Percentiles rank a stretch among this genome's conserved stretches.
Conservation (phyloP, 2,113 vertebrate species). For the Antigone vipio region DNA sequence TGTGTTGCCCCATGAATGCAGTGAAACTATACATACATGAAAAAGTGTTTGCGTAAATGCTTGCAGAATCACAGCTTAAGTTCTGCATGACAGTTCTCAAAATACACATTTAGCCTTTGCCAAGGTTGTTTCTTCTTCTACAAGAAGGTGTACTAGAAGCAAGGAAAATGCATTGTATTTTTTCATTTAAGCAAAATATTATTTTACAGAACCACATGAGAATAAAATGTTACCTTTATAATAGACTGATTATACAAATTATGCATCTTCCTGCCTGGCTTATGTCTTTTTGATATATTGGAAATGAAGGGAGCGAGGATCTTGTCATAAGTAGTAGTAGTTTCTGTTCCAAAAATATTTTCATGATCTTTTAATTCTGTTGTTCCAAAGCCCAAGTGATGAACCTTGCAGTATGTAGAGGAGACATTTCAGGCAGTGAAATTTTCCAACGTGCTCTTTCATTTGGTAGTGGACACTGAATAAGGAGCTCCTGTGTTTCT, state of each 20-base stretch:
- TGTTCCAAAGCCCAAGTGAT: background rate
- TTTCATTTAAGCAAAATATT: background rate
- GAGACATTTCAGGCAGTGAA: background rate
- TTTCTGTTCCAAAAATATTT: background rate
- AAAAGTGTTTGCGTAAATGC: background rate
- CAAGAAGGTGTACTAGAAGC: background rate
- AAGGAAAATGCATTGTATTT: background rate
- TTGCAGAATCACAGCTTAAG: background rate
- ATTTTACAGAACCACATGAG: background rate
- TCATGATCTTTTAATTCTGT: background rate
- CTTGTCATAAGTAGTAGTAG: background rate
- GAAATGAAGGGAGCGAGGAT: background rate
- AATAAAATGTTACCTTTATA: background rate
- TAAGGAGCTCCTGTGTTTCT: slow-evolving; percentile 25
- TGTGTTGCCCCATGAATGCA: background rate
- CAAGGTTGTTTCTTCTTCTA: background rate
- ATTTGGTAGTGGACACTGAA: slow-evolving; percentile 14
- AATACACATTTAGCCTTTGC: background rate
- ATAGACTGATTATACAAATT: background rate
- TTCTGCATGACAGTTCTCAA: background rate
- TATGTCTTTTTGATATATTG: background rate
- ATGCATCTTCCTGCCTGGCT: background rate
- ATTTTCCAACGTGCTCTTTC: background rate
- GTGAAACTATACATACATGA: background rate
- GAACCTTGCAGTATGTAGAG: background rate